Percentiles rank a stretch among this genome's conserved stretches.
Conservation (phyloP, 2,888 invertebrate species). For the Microplitis deprimator region DNA sequence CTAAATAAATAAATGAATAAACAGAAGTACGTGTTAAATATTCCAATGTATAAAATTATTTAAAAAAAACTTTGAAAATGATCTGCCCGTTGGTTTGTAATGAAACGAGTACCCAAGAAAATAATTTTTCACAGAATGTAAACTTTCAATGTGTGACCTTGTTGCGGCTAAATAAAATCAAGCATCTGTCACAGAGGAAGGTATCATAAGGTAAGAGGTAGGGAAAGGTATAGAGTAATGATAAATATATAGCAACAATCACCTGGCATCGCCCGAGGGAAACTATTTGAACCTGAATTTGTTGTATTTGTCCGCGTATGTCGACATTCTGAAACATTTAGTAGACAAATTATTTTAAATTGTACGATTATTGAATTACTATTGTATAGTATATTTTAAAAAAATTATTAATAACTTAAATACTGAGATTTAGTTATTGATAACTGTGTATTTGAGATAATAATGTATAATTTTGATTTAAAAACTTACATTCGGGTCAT, state of each 20-base stretch:
- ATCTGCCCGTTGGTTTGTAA: neutral
- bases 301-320: conserved; percentile 74
- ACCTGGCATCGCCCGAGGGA: conserved; percentile 76
- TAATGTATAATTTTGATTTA: neutral
- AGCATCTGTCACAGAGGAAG: conserved; percentile 5
- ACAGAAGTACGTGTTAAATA: no score
- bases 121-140: neutral
- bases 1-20: neutral
- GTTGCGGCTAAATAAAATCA: neutral
- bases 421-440: conserved; percentile 14
- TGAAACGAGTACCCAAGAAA: neutral
- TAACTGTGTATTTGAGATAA: conserved; percentile 9
- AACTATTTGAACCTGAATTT: conserved; percentile 76
- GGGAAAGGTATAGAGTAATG: conserved; percentile 5
- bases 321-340: conserved; percentile 71
- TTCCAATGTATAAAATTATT: no score
- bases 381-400: neutral
- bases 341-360: conserved; percentile 5
- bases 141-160: conserved; percentile 11
- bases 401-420: neutral
- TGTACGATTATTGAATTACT: neutral
- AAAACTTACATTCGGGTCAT: conserved; percentile 74
- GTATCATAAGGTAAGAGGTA: neutral
- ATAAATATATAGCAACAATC: conserved; percentile 58
- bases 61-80: no score